Evolutionary conservation across 2,888 invertebrate species (phyloP), one percentile per base, ranked within the genome.

Genomic region (Cataglyphis rosenhaueri): DNA sequence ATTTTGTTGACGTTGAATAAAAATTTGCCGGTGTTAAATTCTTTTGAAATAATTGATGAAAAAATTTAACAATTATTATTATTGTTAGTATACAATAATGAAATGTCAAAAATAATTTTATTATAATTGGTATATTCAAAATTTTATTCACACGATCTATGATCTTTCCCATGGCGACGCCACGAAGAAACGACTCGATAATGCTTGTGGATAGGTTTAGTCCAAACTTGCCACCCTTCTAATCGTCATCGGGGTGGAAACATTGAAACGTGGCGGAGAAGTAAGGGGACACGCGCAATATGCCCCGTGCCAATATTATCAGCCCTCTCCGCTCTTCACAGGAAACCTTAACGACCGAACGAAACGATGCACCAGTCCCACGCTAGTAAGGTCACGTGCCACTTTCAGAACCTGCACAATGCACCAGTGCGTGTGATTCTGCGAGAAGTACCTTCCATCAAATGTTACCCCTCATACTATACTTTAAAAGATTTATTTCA

Each of bases 221-320:
- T 88, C 87, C 88, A 89, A 89, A 88, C 85, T 83, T 70, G 61
- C 85, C 87, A 87, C 88, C 91, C 87, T 86, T 81, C 85, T 64
- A 62, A 84, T 83, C 76, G 74, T 25, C 88, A 85, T 57, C 83
- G 73, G 89, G 87, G 87, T 90, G 89, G 90, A 91, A 91, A 89
- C 86, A 89, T 86, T 82, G 81, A 83, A 86, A 76, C 66, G 85
- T 66, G 82, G 35, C 74, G 82, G 78, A 71, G 79, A 73, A 18
- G 82, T 70, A 71, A 74, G 87, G 87, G 75, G 75, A 75, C 65
- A 79, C 44, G 82, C 12, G 90, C 93, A 94, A 93, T 94, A 94
- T 94, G 94, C 91, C 93, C 90, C 93, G 93, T 93, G 94, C 93
- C 93, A 94, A 92, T 91, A 92, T 92, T 91, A 92, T 90, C 93